These are phyloP conservation scores for Gymnarchus niloticus DNA, from an alignment of 2,113 vertebrate genomes.

Conservation along the genomic window DNA sequence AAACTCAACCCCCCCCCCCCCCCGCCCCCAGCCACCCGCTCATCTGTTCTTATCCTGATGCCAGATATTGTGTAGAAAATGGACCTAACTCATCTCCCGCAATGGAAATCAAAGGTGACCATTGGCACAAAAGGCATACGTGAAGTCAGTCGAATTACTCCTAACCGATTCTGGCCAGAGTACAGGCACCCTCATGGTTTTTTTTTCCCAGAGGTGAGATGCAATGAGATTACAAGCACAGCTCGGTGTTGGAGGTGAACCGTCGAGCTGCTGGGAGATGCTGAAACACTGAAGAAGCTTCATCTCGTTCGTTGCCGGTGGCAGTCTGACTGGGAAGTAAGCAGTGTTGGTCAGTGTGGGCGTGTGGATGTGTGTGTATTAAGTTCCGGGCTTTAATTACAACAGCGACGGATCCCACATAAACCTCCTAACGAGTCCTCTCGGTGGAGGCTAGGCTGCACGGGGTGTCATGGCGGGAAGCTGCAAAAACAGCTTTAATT, in stretches of 20 bases:
- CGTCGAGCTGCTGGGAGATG: too few species aligned
- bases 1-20: too few species aligned
- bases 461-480: conserved; percentile 51
- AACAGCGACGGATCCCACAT: conserved; percentile 53
- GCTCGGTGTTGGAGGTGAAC: too few species aligned
- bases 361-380: conserved; percentile 7
- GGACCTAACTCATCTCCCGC: conserved; percentile 42
- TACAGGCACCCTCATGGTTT: neutral
- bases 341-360: neutral
- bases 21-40: too few species aligned
- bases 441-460: conserved; percentile 49
- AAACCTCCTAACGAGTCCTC: conserved; percentile 47
- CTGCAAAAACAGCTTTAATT: conserved; percentile 68
- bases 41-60: too few species aligned
- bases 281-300: too few species aligned
- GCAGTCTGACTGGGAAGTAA: neutral
- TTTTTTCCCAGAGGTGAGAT: neutral
- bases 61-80: neutral
- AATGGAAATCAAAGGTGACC: conserved; percentile 39
- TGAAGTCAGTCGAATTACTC: neutral
- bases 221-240: too few species aligned
- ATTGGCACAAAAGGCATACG: conserved; percentile 54
- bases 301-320: too few species aligned
- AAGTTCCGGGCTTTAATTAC: conserved; percentile 54
- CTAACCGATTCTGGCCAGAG: neutral